phyloP scores from a whole-genome alignment of 1,140 invertebrate genomes.

The Eriosoma lanigerum region DNA sequence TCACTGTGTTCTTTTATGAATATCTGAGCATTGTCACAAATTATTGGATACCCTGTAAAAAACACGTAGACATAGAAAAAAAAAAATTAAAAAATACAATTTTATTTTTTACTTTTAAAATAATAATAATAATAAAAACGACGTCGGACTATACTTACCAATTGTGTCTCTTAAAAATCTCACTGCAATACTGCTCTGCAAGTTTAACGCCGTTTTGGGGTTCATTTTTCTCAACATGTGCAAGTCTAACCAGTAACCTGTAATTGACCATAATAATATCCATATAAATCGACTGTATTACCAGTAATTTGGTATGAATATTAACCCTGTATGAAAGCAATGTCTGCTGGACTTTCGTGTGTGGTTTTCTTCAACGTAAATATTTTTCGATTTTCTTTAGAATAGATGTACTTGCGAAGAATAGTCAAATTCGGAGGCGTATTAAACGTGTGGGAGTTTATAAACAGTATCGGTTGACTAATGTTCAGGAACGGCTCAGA shows the following conservation, averaged over 20 bases:
- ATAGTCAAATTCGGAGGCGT: slow-evolving; percentile 64
- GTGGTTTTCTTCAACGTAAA: slow-evolving; percentile 56
- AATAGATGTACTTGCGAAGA: slow-evolving; percentile 57
- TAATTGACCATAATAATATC: no score
- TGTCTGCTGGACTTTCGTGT: slow-evolving; percentile 61
- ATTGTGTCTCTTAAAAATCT: slow-evolving; percentile 57
- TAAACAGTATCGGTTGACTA: slow-evolving; percentile 65
- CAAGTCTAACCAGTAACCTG: slow-evolving; percentile 60
- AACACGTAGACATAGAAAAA: neutral
- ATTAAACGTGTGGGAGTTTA: slow-evolving; percentile 71
- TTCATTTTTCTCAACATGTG: slow-evolving; percentile 60
- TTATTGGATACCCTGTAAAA: neutral
- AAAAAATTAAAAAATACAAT: neutral
- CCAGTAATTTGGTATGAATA: no score
- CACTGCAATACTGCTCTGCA: slow-evolving; percentile 60
- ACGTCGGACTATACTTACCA: slow-evolving; percentile 53
- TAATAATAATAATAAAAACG: neutral
- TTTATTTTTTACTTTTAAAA: no score
- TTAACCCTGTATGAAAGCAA: slow-evolving; percentile 57
- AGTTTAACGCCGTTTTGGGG: slow-evolving; percentile 57
- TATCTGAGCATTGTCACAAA: neutral
- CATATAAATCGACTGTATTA: no score
- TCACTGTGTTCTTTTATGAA: slow-evolving; percentile 27
- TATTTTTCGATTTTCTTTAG: slow-evolving; percentile 15
- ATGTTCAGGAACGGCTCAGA: slow-evolving; percentile 61